Evolutionary conservation across 2,113 vertebrate genomes (phyloP), one percentile per base, ranked within the genome.

Genomic region (Carassius gibelio): DNA sequence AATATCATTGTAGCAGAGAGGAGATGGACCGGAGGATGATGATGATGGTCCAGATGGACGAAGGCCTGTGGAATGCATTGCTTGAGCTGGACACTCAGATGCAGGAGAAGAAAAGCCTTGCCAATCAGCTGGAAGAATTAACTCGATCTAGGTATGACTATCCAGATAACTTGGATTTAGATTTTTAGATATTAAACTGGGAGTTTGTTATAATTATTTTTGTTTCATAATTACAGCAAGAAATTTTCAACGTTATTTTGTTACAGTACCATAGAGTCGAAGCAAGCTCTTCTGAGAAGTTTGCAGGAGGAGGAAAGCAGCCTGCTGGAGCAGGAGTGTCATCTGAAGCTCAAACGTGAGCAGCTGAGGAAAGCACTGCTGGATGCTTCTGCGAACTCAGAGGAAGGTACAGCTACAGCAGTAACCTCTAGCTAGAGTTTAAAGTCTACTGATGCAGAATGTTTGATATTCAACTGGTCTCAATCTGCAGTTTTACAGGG

Each of bases 11-110:
- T 76, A 94, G 94, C 26, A 80, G 2, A 3, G 86, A n/a, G 64
- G 91, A 93, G 86, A 82, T 55, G 59, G 84, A 90, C 21, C 85
- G 11, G 19, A 89, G 87, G 75, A 42, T 62, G 34, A 75, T 89
- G 42, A 50, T 93, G 78, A 48, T 90, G 59, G 77, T 85, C 50
- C 87, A 57, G 3, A 82, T 85, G 5, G 74, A 59, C 9, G 79
- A 71, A 62, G 79, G 38, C 48, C 66, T 91, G 2, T 83, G 88
- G 34, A 75, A 88, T 75, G 10, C 74, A 19, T 48, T 94, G 68
- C 81, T 88, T 36, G 71, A 91, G n/a, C 84, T 94, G 38, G 90
- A 90, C 42, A 4, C 57, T 13, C 66, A 90, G 17, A 88, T 90
- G 79, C 86, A 89, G 81, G 57, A 90, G 59, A 79, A 34, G 1